A percentile compares a stretch with the other conserved stretches of the same genome.
Evolutionary conservation across 2,888 invertebrate species (phyloP).

Genomic region (Harpalus rufipes): DNA sequence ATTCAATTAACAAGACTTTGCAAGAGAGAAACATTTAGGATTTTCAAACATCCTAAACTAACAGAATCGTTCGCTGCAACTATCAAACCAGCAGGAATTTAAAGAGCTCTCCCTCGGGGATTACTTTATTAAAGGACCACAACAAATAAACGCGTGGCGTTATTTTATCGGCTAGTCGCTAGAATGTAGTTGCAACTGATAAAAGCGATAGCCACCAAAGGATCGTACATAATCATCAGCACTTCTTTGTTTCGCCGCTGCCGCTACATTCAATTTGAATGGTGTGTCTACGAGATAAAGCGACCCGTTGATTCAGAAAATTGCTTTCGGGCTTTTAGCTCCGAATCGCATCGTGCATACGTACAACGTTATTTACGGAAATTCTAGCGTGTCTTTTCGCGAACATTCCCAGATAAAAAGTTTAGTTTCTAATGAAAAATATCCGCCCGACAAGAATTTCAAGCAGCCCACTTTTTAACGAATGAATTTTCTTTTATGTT

Average conservation of each 20-base stretch:
- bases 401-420: constrained; percentile 44
- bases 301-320: constrained; percentile 64
- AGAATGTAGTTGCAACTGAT: no score
- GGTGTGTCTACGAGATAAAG: constrained; percentile 64
- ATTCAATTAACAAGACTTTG: no score
- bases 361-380: constrained; percentile 55
- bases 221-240: constrained; percentile 40
- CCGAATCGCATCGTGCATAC: constrained; percentile 56
- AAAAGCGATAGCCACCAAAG: no score
- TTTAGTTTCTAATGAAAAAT: constrained; percentile 48
- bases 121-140: constrained; percentile 55
- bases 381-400: constrained; percentile 52
- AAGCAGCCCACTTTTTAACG: constrained; percentile 27
- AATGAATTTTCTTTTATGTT: constrained; percentile 20
- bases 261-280: constrained; percentile 60
- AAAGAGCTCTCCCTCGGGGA: background rate
- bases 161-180: constrained; percentile 41
- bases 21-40: no score
- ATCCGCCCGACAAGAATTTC: constrained; percentile 49
- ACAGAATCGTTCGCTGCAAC: no score
- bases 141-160: constrained; percentile 27
- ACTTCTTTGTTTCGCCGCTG: constrained; percentile 58
- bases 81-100: no score
- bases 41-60: no score
- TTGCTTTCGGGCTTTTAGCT: constrained; percentile 65